phyloP scores from a whole-genome alignment of 2,888 invertebrate genomes.

The Lasioglossum morio region DNA sequence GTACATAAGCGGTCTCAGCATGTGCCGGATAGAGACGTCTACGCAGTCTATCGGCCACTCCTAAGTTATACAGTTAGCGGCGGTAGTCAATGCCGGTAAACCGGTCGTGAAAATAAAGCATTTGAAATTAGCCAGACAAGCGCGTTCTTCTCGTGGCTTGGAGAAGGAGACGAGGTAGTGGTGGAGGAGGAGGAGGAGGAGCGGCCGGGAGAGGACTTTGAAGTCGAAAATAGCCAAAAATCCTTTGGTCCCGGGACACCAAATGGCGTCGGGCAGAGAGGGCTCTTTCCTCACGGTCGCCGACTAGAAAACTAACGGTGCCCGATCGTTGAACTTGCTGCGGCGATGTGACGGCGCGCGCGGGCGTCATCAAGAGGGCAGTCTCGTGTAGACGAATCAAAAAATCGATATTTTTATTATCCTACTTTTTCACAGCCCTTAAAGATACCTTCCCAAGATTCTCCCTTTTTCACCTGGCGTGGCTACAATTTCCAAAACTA shows the following conservation, averaged over 20 bases:
- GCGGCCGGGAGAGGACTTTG: constrained; percentile 52
- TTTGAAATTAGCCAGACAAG: constrained; percentile 68
- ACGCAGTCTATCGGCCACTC: constrained; percentile 54
- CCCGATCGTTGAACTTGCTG: constrained; percentile 73
- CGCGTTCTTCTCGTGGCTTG: constrained; percentile 43
- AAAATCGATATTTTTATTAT: neutral
- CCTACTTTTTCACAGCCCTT: accelerated
- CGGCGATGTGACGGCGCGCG: constrained; percentile 52
- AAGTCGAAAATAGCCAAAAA: constrained; percentile 74
- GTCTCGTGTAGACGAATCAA: neutral
- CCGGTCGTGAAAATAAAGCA: constrained; percentile 70
- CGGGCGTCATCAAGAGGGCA: constrained; percentile 56
- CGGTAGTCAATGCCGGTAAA: constrained; percentile 56
- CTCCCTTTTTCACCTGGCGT: too few relatives aligned
- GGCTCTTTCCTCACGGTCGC: constrained; percentile 29
- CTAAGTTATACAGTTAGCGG: constrained; percentile 59
- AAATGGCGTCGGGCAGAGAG: constrained; percentile 9
- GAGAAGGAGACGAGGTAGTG: neutral
- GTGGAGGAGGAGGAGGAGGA: constrained; percentile 13
- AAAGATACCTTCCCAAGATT: neutral
- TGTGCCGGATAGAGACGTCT: constrained; percentile 59
- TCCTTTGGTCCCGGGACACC: constrained; percentile 42
- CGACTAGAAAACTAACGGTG: constrained; percentile 72
- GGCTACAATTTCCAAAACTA: too few relatives aligned
- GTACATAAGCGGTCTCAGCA: constrained; percentile 13